These are phyloP conservation scores for Sabatieria punctata DNA, from an alignment of 2,888 invertebrate species.

Conservation along the genomic window DNA sequence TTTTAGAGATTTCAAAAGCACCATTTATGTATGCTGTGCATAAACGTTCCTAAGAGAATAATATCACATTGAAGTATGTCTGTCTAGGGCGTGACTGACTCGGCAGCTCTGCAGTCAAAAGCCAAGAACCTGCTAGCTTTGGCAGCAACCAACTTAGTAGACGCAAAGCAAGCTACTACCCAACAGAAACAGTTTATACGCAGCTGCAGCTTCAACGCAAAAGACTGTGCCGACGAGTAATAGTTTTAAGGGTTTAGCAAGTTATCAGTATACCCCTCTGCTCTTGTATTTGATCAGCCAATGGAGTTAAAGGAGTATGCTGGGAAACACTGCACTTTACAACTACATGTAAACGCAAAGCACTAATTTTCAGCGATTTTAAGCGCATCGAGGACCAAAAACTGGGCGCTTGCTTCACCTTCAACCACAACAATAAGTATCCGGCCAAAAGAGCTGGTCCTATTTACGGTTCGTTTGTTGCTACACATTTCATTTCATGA, in stretches of 20 bases:
- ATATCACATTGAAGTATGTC: too few species aligned
- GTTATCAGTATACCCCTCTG: too few species aligned
- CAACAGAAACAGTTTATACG: slow-evolving; percentile 8
- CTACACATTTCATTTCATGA: neutral
- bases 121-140: slow-evolving; percentile 10
- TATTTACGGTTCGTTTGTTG: slow-evolving; percentile 9
- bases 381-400: slow-evolving; percentile 8
- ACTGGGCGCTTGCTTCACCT: slow-evolving; percentile 14
- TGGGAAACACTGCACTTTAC: too few species aligned
- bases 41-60: too few species aligned
- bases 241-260: too few species aligned
- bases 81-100: too few species aligned
- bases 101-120: slow-evolving; percentile 11
- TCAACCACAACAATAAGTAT: slow-evolving; percentile 11
- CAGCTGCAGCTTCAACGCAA: slow-evolving; percentile 13
- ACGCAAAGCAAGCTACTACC: neutral
- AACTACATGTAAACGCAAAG: too few species aligned
- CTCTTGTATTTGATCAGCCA: too few species aligned
- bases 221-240: slow-evolving; percentile 8
- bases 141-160: slow-evolving; percentile 8
- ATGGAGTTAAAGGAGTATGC: too few species aligned
- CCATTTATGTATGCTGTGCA: too few species aligned
- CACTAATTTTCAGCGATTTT: slow-evolving; percentile 13
- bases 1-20: too few species aligned
- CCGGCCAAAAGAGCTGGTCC: slow-evolving; percentile 12